Percentiles rank a stretch among this genome's conserved stretches.
Conservation (phyloP, 2,888 invertebrate species). For the Cosmia trapezina region DNA sequence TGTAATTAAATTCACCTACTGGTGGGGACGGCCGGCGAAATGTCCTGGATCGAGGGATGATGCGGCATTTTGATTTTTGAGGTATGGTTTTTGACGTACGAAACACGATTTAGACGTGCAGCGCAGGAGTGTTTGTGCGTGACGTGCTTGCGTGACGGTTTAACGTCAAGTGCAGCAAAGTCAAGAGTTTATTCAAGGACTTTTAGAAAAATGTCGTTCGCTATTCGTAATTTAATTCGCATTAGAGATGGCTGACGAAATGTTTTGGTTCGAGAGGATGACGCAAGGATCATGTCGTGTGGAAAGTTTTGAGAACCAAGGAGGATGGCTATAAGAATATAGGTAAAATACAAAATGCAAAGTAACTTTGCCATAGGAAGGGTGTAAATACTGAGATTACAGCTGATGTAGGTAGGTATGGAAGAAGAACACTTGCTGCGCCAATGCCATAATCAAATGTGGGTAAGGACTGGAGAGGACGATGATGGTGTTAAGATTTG, state of each 20-base stretch:
- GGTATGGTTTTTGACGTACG: not conserved
- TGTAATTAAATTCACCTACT: slow-evolving; percentile 76
- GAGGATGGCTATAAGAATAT: not conserved
- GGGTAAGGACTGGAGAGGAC: not conserved
- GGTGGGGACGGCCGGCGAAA: slow-evolving; percentile 62
- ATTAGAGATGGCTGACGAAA: not conserved
- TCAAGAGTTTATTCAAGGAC: not conserved
- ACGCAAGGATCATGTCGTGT: not conserved
- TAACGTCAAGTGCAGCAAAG: not conserved
- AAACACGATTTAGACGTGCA: not conserved
- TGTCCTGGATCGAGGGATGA: slow-evolving; percentile 54
- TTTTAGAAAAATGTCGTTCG: not conserved
- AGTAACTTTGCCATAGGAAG: no score
- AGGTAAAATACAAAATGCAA: not conserved
- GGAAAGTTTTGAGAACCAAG: not conserved
- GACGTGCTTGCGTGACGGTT: not conserved
- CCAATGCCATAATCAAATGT: not conserved
- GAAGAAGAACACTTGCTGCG: not conserved
- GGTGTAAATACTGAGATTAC: not conserved
- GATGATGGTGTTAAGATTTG: not conserved
- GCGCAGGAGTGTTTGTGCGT: no score
- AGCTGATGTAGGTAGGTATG: not conserved
- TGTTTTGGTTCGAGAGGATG: not conserved
- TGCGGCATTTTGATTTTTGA: slow-evolving; percentile 17
- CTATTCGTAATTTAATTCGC: not conserved